Evolutionary conservation across 2,888 invertebrate species (phyloP).

Genomic region (Oligia strigilis): DNA sequence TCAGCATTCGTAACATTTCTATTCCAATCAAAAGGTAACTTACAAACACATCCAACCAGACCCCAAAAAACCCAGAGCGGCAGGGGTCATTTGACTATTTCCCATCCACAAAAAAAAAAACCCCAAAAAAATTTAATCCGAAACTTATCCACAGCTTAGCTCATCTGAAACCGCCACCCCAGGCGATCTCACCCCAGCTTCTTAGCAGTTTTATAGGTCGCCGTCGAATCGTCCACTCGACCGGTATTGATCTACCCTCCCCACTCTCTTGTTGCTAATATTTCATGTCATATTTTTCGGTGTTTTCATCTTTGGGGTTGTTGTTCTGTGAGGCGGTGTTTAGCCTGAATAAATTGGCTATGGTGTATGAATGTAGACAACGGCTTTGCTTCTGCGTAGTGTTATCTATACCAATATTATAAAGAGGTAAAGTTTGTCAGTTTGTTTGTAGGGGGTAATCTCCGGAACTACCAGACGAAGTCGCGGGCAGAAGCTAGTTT

Average conservation of each 20-base stretch:
- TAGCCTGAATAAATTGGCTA: neutral
- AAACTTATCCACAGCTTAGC: constrained; percentile 61
- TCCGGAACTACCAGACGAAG: no score
- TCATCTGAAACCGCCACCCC: constrained; percentile 40
- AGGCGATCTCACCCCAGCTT: constrained; percentile 64
- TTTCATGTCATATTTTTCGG: constrained; percentile 65
- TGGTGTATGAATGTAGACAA: neutral
- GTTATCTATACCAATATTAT: no score
- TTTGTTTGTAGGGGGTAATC: no score
- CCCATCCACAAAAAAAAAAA: no score
- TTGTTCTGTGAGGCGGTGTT: neutral
- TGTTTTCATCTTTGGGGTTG: constrained; percentile 20
- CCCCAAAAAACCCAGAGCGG: no score
- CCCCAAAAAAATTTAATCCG: neutral
- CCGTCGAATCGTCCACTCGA: constrained; percentile 75
- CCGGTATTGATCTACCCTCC: constrained; percentile 73
- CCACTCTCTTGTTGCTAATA: constrained; percentile 53
- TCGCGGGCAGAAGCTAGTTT: neutral
- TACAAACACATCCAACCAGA: no score
- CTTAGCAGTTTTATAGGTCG: constrained; percentile 84
- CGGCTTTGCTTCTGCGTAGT: neutral
- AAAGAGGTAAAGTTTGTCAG: no score
- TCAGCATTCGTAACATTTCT: no score
- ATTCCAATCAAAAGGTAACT: no score
- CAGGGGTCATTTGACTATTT: no score